These are phyloP conservation scores for Percina caprodes DNA, from an alignment of 2,113 vertebrate species.

Conservation along the genomic window DNA sequence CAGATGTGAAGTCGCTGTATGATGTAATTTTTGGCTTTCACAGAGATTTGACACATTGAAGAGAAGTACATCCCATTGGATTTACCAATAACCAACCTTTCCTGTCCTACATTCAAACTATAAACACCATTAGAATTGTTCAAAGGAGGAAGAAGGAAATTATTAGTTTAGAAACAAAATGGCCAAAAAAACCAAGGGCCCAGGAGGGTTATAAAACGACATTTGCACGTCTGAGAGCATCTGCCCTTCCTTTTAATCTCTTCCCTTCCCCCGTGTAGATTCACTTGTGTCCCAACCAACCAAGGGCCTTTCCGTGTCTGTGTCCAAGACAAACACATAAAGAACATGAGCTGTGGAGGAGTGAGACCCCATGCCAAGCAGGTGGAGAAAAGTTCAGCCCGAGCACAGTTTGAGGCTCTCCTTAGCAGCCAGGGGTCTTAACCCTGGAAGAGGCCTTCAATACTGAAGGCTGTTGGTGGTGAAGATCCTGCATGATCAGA, in stretches of 20 bases:
- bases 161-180: conserved; percentile 65
- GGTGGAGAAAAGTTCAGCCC: conserved; percentile 50
- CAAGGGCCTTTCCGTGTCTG: conserved; percentile 65
- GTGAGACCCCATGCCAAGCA: conserved; percentile 73
- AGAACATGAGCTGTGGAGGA: conserved; percentile 73
- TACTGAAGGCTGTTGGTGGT: conserved; percentile 32
- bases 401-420: conserved; percentile 46
- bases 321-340: conserved; percentile 84
- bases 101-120: conserved; percentile 9
- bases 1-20: not conserved
- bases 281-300: conserved; percentile 56
- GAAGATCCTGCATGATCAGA: conserved; percentile 10
- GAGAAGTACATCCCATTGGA: not conserved
- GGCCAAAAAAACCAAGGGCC: conserved; percentile 55
- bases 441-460: conserved; percentile 53
- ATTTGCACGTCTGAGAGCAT: conserved; percentile 70
- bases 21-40: conserved; percentile 25
- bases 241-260: conserved; percentile 54
- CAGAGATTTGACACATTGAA: conserved; percentile 39
- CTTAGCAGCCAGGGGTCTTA: conserved; percentile 66
- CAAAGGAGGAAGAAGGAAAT: conserved; percentile 53
- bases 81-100: conserved; percentile 14
- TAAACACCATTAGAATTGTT: conserved; percentile 28
- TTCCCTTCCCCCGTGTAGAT: conserved; percentile 31
- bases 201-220: conserved; percentile 66